These are phyloP conservation scores for Lasioglossum figueresi DNA, from an alignment of 2,888 invertebrate species.

Conservation along the genomic window DNA sequence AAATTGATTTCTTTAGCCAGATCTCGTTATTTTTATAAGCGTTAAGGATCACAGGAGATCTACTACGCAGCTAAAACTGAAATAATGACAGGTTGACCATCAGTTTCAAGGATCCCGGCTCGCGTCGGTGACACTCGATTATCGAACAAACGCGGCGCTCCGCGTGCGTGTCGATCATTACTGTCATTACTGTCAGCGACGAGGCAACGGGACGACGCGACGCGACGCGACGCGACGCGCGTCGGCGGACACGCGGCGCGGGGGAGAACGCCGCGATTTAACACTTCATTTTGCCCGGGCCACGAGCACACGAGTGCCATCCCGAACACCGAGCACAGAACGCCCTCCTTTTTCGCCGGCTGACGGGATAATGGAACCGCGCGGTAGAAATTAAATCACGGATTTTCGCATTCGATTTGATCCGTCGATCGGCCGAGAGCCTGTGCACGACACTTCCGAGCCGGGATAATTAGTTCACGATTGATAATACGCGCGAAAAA, in stretches of 20 bases:
- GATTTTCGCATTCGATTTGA: slow-evolving; percentile 38
- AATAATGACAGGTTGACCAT: slow-evolving; percentile 48
- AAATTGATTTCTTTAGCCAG: background rate
- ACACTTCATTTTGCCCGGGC: slow-evolving; percentile 44
- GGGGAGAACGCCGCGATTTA: slow-evolving; percentile 42
- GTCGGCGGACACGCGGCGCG: background rate
- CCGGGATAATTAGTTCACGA: slow-evolving; percentile 29
- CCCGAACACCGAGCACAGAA: background rate
- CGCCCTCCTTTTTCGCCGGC: slow-evolving; percentile 17
- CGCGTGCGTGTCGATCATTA: slow-evolving; percentile 44
- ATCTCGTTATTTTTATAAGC: background rate
- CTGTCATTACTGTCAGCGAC: slow-evolving; percentile 48
- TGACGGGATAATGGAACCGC: slow-evolving; percentile 40
- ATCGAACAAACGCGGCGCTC: slow-evolving; percentile 37
- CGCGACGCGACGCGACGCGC: background rate
- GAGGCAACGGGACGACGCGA: background rate
- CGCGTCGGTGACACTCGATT: slow-evolving; percentile 43
- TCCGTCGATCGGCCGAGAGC: background rate
- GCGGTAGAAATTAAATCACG: slow-evolving; percentile 32
- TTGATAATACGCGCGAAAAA: background rate
- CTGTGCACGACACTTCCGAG: background rate
- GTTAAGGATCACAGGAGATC: too few relatives aligned
- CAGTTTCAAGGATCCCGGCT: slow-evolving; percentile 30
- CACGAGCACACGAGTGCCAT: slow-evolving; percentile 25
- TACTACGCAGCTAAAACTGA: slow-evolving; percentile 7